Evolutionary conservation across 1,140 invertebrate species (phyloP).

Genomic region (Drosophila kanapiae): DNA sequence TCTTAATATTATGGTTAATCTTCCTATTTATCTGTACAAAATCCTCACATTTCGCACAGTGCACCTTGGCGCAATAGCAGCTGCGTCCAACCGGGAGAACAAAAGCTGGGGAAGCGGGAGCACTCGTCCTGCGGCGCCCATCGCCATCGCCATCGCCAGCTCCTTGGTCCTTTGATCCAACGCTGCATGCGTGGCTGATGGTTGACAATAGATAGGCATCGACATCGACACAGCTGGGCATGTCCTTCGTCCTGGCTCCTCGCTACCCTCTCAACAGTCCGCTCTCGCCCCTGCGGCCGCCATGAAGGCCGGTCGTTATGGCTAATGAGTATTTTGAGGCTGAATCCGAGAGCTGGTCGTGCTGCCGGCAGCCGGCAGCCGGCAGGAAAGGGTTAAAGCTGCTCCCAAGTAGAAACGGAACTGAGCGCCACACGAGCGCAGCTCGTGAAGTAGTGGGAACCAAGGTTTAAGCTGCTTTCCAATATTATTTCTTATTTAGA

Average conservation of each 20-base stretch:
- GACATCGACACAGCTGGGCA: conserved; percentile 60
- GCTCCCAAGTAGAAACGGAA: conserved; percentile 9
- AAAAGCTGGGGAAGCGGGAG: conserved; percentile 25
- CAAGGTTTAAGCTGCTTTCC: no score
- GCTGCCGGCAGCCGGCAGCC: neutral
- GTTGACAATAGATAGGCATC: conserved; percentile 54
- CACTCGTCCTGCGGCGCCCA: conserved; percentile 1
- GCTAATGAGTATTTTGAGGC: conserved; percentile 78
- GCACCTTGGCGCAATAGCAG: conserved; percentile 4
- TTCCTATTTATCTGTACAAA: no score
- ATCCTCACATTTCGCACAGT: neutral
- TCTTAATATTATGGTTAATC: no score
- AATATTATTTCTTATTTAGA: no score
- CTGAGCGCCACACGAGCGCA: conserved; percentile 1
- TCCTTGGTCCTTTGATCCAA: conserved; percentile 53
- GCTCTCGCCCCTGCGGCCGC: neutral
- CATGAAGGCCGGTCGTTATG: conserved; percentile 65
- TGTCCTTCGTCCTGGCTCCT: conserved; percentile 14
- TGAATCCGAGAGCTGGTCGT: conserved; percentile 26
- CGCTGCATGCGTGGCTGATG: conserved; percentile 54
- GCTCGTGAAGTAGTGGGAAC: neutral
- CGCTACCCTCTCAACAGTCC: neutral
- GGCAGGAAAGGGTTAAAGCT: conserved; percentile 28
- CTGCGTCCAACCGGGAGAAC: conserved; percentile 43
- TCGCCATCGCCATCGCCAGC: conserved; percentile 16